Conservation (phyloP, 2,113 vertebrate genomes). For the Pipra filicauda region DNA sequence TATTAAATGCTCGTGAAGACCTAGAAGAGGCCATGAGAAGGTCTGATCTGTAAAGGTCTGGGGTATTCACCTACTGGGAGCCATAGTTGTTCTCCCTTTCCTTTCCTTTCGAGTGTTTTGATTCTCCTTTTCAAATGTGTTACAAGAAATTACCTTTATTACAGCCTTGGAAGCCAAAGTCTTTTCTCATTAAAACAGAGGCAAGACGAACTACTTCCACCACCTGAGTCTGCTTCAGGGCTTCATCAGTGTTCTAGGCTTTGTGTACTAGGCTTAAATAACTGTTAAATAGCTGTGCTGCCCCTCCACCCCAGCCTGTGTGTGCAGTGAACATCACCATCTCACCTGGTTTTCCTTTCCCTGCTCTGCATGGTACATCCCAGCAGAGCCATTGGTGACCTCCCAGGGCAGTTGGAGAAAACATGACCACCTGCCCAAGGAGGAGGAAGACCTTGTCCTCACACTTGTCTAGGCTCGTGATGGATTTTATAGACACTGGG, state of each 20-base stretch:
- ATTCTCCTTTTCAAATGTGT: not conserved
- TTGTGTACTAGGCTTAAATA: not conserved
- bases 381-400: not conserved
- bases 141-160: not conserved
- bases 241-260: accelerated
- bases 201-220: not conserved
- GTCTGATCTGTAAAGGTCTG: not conserved
- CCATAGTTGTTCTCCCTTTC: not conserved
- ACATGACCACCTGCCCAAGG: accelerated
- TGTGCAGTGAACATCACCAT: not conserved
- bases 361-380: accelerated
- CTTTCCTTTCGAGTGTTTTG: not conserved
- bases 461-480: not conserved
- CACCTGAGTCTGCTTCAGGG: not conserved
- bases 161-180: not conserved
- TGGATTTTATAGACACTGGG: not conserved
- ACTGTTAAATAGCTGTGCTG: not conserved
- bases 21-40: not conserved
- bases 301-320: not conserved
- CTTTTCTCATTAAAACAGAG: not conserved
- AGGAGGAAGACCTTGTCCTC: not conserved
- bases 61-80: not conserved
- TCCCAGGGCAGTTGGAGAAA: not conserved
- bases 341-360: not conserved
- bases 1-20: not conserved